phyloP scores from a whole-genome alignment of 35 echinoderm and acorn worm species.

The Patiria miniata region DNA sequence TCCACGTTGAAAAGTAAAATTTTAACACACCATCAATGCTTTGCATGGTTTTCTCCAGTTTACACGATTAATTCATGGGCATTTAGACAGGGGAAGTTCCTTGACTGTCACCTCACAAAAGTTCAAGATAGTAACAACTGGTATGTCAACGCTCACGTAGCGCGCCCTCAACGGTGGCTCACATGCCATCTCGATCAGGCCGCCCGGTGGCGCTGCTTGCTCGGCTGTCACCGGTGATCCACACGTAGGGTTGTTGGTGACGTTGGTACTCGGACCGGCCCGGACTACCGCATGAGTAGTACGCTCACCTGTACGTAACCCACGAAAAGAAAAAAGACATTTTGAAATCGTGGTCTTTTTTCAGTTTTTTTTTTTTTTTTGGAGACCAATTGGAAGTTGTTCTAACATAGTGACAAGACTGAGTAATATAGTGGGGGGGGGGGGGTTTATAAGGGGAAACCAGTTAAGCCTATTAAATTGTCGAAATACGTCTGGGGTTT shows the following conservation, averaged over 20 bases:
- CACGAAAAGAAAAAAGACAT: background rate
- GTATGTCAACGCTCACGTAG: conserved; percentile 25
- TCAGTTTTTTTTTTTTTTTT: too few species aligned
- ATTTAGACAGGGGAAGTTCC: background rate
- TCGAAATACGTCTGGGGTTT: too few species aligned
- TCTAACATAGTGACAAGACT: too few species aligned
- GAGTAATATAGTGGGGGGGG: too few species aligned
- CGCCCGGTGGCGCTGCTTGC: conserved; percentile 20
- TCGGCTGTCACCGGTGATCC: background rate
- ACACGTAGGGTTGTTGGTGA: background rate
- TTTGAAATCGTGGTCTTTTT: too few species aligned
- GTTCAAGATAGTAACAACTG: background rate
- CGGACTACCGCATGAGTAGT: background rate
- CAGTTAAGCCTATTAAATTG: too few species aligned
- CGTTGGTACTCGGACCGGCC: background rate
- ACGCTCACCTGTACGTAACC: background rate
- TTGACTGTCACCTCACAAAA: conserved; percentile 22
- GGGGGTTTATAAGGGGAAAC: too few species aligned
- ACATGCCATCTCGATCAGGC: background rate
- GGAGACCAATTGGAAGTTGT: too few species aligned
- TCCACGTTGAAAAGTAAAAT: too few species aligned
- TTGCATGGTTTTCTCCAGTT: too few species aligned
- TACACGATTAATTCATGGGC: too few species aligned
- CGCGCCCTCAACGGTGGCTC: background rate
- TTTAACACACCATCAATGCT: too few species aligned